Evolutionary conservation across 1,140 invertebrate genomes (phyloP).

Genomic region (Pseudomyrmex dendroicus): DNA sequence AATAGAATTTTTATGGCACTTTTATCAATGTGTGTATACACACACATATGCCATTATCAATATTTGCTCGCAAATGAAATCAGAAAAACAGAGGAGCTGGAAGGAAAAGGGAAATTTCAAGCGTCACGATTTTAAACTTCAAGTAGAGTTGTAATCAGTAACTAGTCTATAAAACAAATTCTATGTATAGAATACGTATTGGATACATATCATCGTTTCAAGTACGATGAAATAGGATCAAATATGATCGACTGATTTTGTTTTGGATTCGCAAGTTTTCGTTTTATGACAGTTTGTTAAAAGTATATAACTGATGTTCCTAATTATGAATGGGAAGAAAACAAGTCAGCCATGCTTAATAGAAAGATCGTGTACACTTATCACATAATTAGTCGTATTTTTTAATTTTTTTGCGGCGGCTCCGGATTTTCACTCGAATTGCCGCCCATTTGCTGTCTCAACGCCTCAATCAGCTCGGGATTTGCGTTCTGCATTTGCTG

Average conservation of each 20-base stretch:
- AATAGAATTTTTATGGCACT: no score
- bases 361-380: constrained; percentile 35
- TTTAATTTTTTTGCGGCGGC: constrained; percentile 80
- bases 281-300: no score
- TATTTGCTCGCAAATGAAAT: not conserved
- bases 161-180: constrained; percentile 53
- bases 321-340: constrained; percentile 40
- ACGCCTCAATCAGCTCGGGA: constrained; percentile 89
- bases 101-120: not conserved
- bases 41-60: no score
- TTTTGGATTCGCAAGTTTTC: no score
- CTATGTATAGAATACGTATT: constrained; percentile 36
- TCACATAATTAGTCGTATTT: constrained; percentile 11
- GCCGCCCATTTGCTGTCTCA: constrained; percentile 86
- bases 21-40: no score
- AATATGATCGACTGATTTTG: constrained; percentile 4
- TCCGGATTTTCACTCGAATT: constrained; percentile 78
- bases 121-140: not conserved
- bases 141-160: not conserved
- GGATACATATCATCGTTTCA: constrained; percentile 11
- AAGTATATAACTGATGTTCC: no score
- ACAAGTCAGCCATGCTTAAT: constrained; percentile 39
- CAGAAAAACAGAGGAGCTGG: constrained; percentile 6
- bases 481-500: constrained; percentile 89
- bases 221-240: constrained; percentile 22